Evolutionary conservation across 2,113 vertebrate species (phyloP).

Genomic region (Ranitomeya variabilis): DNA sequence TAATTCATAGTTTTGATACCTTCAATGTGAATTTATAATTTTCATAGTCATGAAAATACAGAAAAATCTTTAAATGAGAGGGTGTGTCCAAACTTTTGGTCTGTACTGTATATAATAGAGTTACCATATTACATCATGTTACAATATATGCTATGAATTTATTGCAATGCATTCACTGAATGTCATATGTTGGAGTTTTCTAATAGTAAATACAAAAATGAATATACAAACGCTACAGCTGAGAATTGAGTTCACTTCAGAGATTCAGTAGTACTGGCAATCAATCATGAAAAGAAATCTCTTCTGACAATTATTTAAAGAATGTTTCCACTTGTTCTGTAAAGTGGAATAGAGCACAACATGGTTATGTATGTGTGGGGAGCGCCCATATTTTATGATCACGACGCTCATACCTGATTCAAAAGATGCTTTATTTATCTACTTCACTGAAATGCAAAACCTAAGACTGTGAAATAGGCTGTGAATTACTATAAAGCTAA

Average conservation of each 20-base stretch:
- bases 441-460: neutral
- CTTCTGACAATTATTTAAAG: neutral
- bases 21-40: too few species aligned
- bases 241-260: constrained; percentile 17
- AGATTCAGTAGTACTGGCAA: constrained; percentile 2
- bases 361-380: constrained; percentile 10
- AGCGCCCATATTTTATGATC: constrained; percentile 27
- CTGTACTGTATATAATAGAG: too few species aligned
- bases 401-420: neutral
- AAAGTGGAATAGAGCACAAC: neutral
- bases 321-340: constrained; percentile 8
- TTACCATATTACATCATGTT: too few species aligned
- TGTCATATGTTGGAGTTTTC: neutral
- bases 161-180: neutral
- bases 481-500: neutral
- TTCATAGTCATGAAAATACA: too few species aligned
- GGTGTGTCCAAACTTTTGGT: too few species aligned
- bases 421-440: constrained; percentile 20
- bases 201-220: neutral
- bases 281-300: constrained; percentile 38
- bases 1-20: too few species aligned
- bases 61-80: too few species aligned
- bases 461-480: neutral
- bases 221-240: constrained; percentile 26
- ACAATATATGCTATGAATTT: neutral